phyloP scores from a whole-genome alignment of 2,113 vertebrate species.

The Boulengeromyrus knoepffleri region DNA sequence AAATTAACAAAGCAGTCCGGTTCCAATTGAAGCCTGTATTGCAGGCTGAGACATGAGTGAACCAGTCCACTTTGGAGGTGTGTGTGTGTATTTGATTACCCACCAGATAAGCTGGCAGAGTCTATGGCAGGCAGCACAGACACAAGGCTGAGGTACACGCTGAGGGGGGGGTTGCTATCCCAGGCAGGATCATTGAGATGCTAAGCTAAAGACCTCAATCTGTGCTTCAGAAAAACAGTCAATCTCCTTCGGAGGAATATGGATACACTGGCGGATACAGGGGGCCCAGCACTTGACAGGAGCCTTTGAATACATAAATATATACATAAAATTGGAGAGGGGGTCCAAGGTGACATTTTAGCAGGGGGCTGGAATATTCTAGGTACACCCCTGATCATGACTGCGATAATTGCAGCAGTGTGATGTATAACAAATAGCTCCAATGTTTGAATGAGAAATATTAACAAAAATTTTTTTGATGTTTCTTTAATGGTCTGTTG shows the following conservation, averaged over 20 bases:
- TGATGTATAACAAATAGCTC: not conserved
- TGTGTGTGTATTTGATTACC: not conserved
- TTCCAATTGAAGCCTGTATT: not conserved
- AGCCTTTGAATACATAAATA: not conserved
- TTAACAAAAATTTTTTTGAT: not conserved
- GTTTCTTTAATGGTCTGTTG: not conserved
- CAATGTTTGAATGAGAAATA: not conserved
- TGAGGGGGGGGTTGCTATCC: not conserved
- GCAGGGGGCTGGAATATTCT: not conserved
- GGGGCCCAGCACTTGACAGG: not conserved
- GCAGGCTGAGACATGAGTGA: not conserved
- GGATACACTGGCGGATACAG: not conserved
- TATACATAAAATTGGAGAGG: not conserved
- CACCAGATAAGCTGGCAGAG: not conserved
- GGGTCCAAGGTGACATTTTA: not conserved
- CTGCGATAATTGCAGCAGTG: not conserved
- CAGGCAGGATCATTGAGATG: not conserved
- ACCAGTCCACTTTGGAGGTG: not conserved
- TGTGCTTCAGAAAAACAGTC: not conserved
- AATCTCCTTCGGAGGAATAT: not conserved
- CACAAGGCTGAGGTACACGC: not conserved
- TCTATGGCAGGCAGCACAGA: not conserved
- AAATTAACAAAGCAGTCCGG: not conserved
- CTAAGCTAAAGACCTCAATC: not conserved
- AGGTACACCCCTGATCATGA: not conserved